Evolutionary conservation across 1,140 invertebrate genomes (phyloP).

Genomic region (Philotrypesis tridentata): DNA sequence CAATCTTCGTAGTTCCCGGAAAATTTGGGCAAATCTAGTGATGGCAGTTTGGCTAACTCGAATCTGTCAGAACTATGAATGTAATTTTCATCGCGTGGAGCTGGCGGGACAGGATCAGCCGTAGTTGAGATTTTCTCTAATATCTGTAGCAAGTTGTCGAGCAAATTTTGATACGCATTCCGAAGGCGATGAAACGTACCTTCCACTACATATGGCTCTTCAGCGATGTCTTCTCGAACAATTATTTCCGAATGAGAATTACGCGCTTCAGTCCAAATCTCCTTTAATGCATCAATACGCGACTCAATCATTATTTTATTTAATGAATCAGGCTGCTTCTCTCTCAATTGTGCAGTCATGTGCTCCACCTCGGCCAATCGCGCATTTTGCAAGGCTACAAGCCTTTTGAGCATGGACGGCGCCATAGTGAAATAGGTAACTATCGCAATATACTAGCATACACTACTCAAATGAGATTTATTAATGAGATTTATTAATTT

Average conservation of each 20-base stretch:
- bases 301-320: background rate
- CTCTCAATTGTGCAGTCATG: background rate
- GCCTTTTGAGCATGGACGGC: background rate
- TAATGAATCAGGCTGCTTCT: background rate
- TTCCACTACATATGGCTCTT: background rate
- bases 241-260: background rate
- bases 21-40: slow-evolving; percentile 12
- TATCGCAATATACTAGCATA: too few species aligned
- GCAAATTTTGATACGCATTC: too few species aligned
- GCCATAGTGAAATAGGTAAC: background rate
- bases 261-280: background rate
- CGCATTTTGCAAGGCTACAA: background rate
- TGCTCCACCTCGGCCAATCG: background rate
- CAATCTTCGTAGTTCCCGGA: background rate
- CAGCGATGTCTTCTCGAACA: background rate
- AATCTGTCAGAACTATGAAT: too few species aligned
- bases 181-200: too few species aligned
- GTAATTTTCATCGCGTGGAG: too few species aligned
- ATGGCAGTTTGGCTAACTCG: background rate
- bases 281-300: background rate
- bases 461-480: too few species aligned
- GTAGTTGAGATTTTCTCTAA: too few species aligned
- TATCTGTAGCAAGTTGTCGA: too few species aligned
- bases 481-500: background rate
- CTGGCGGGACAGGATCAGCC: too few species aligned